phyloP scores from a whole-genome alignment of 2,113 vertebrate species.

The Psittacula cyanocephala region DNA sequence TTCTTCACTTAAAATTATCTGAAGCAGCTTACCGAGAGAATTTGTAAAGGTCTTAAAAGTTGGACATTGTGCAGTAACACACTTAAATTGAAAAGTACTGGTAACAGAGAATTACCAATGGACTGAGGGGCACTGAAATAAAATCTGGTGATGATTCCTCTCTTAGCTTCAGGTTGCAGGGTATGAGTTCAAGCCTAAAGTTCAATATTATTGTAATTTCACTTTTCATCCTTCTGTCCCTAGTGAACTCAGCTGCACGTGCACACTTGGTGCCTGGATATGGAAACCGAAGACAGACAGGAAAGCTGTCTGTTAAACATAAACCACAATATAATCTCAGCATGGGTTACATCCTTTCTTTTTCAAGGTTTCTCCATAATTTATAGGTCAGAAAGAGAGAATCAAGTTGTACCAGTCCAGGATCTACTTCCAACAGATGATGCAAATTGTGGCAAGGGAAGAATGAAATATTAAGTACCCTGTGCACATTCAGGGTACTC shows the following conservation, averaged over 20 bases:
- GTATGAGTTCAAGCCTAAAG: not conserved
- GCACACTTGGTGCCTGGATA: not conserved
- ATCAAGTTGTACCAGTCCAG: not conserved
- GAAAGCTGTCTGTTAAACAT: not conserved
- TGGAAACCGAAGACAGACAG: not conserved
- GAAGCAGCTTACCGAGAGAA: not conserved
- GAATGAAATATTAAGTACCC: not conserved
- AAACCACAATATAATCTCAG: not conserved
- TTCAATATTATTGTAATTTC: not conserved
- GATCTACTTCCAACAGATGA: not conserved
- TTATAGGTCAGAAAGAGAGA: not conserved
- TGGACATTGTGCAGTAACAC: not conserved
- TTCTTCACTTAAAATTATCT: not conserved
- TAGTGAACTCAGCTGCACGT: rapidly evolving
- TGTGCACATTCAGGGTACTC: not conserved
- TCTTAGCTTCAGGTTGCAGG: not conserved
- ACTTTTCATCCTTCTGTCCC: not conserved
- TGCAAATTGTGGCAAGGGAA: not conserved
- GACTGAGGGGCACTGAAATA: not conserved
- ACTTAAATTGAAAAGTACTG: not conserved
- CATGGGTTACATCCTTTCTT: not conserved
- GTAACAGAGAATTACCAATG: not conserved
- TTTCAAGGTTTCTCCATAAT: not conserved
- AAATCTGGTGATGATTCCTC: not conserved
- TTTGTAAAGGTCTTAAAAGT: not conserved